A percentile compares a stretch with the other conserved stretches of the same genome.
These are phyloP conservation scores for Drosophila melanosoma DNA, from an alignment of 2,888 invertebrate species.

Conservation along the genomic window DNA sequence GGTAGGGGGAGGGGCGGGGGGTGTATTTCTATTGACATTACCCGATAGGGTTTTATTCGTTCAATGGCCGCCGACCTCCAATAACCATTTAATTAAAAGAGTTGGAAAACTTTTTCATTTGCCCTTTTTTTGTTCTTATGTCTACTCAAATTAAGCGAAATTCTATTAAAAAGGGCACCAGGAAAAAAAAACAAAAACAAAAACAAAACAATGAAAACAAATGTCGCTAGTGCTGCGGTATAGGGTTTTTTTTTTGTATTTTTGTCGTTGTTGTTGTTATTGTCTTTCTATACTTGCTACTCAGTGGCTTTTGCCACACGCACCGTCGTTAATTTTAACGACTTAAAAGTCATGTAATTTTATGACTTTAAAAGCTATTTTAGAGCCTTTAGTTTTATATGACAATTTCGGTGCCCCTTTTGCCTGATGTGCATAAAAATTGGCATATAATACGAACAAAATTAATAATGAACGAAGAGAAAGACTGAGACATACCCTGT, in stretches of 20 bases:
- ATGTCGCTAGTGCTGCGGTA: constrained; percentile 42
- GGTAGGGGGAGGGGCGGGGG: background rate
- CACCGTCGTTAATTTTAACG: constrained; percentile 80
- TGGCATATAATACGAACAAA: constrained; percentile 63
- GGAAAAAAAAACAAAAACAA: constrained; percentile 63
- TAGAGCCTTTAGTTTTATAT: constrained; percentile 80
- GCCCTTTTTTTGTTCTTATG: constrained; percentile 32
- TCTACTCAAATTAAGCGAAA: constrained; percentile 77
- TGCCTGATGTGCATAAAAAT: constrained; percentile 70
- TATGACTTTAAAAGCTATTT: constrained; percentile 82
- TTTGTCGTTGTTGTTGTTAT: constrained; percentile 2
- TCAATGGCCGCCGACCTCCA: constrained; percentile 56
- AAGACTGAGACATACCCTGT: constrained; percentile 27
- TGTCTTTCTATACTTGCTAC: constrained; percentile 12
- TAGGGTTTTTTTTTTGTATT: constrained; percentile 21
- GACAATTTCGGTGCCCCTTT: constrained; percentile 64
- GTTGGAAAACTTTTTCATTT: constrained; percentile 71
- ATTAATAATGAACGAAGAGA: background rate
- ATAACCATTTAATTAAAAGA: constrained; percentile 81
- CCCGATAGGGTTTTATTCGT: constrained; percentile 53
- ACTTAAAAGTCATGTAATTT: constrained; percentile 77
- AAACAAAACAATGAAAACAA: constrained; percentile 71
- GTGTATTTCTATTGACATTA: constrained; percentile 65
- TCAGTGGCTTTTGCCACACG: constrained; percentile 67
- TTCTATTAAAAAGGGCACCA: constrained; percentile 71